Evolutionary conservation across 2,797 vertebrate species (phyloP).

Genomic region (Sciaenops ocellatus): DNA sequence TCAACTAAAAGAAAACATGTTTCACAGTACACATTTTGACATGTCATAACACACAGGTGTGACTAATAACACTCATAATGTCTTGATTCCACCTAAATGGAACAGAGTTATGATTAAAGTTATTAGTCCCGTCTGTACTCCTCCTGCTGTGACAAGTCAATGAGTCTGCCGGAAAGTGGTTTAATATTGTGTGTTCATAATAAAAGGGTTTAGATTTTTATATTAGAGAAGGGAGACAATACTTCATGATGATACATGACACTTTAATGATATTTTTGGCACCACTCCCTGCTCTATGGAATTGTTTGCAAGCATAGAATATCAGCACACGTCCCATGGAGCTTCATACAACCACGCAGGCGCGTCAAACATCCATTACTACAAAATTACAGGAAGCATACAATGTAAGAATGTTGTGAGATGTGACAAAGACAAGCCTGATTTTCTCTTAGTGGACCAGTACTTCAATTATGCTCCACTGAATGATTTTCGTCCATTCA

Average conservation of each 20-base stretch:
- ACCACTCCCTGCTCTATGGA: not conserved
- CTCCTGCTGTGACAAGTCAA: slow-evolving; percentile 5
- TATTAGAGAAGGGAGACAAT: not conserved
- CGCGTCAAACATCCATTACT: slow-evolving; percentile 9
- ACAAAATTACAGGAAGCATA: not conserved
- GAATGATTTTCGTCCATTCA: slow-evolving; percentile 27
- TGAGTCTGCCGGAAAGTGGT: not conserved
- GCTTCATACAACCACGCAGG: not conserved
- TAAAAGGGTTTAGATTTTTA: not conserved
- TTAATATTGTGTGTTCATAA: slow-evolving; percentile 14
- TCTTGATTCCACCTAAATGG: not conserved
- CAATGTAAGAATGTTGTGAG: not conserved
- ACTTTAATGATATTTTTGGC: slow-evolving; percentile 11
- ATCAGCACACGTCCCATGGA: not conserved
- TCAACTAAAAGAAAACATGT: not conserved
- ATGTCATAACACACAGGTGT: slow-evolving; percentile 4
- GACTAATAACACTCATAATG: slow-evolving; percentile 17
- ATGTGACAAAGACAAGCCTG: not conserved
- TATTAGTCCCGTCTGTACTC: slow-evolving; percentile 3
- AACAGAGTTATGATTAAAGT: not conserved
- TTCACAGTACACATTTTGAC: not conserved
- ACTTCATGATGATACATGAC: slow-evolving; percentile 1
- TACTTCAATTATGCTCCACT: not conserved
- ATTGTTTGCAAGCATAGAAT: not conserved
- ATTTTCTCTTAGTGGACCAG: slow-evolving; percentile 9